Evolutionary conservation across 1,140 invertebrate genomes (phyloP), one percentile per base, ranked within the genome.

Genomic region (Armadillidium nasatum): DNA sequence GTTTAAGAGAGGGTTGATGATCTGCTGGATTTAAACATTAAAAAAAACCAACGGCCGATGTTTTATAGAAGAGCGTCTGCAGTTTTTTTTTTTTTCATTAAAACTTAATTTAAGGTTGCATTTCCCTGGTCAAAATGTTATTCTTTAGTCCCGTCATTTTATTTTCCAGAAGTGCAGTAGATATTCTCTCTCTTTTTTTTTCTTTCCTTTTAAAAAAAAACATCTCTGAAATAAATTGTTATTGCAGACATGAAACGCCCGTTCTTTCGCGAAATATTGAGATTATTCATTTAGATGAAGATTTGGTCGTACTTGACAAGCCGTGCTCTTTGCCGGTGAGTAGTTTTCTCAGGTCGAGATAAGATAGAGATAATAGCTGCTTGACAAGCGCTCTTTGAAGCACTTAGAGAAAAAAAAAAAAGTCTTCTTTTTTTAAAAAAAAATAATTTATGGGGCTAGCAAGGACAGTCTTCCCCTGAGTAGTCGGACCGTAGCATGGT

Each of bases 231-330:
- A 4, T 60, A 71, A 71, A 19, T 73, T 79, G 74, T 75, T 82
- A 79, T 85, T 87, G 82, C 88, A 91, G 90, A 88, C 90, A 91
- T 87, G 90, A 91, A 86, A 90, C 89, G 81, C 90, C 89, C 84
- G 91, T 91, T 84, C 88, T 90, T 87, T 88, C 88, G 85, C 89
- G 89, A 85, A 87, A 88, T 82, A 89, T 94, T 84, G 88, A 90
- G 86, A 88, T 95, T 85, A 89, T 95, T 83, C 88, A 90, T 85
- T 89, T 93, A 84, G 90, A 90, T 85, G 90, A 93, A 81, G 91
- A 94, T 83, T 86, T 94, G 82, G 87, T 95, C 81, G 93, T 94
- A 82, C 87, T 95, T 85, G 92, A 95, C 86, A 96, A 96, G 88
- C 94, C 94, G 80, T 90, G 92, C 83, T 95, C 93, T 76, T 87